Percentiles rank a stretch among this genome's conserved stretches.
phyloP scores from a whole-genome alignment of 2,888 invertebrate genomes.

The Mantis religiosa region DNA sequence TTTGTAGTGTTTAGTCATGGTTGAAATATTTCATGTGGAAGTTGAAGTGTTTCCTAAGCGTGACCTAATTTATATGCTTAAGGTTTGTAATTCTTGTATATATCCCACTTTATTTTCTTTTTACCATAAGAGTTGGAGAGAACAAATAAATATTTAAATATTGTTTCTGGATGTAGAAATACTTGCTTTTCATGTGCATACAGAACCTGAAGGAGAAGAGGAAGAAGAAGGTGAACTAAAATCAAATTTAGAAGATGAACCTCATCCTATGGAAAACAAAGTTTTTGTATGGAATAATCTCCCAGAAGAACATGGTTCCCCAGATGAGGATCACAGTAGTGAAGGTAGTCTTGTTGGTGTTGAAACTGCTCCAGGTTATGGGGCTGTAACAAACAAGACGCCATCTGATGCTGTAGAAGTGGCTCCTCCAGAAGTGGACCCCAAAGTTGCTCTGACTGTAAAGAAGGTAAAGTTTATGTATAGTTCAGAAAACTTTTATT shows the following conservation, averaged over 20 bases:
- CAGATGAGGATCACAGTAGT: conserved; percentile 41
- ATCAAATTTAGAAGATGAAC: conserved; percentile 32
- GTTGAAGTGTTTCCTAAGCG: too few relatives aligned
- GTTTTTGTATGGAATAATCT: conserved; percentile 80
- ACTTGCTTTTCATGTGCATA: neutral
- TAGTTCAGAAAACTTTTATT: neutral
- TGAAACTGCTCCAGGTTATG: conserved; percentile 51
- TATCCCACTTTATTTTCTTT: too few relatives aligned
- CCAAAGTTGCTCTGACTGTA: conserved; percentile 1
- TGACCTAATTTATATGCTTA: too few relatives aligned
- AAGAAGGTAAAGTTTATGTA: conserved; percentile 4
- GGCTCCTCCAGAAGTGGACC: neutral
- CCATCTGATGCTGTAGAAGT: neutral
- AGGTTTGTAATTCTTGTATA: too few relatives aligned
- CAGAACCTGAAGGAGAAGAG: conserved; percentile 32
- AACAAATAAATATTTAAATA: too few relatives aligned
- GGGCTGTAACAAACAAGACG: conserved; percentile 39
- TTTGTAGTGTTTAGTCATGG: too few relatives aligned
- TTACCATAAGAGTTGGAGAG: too few relatives aligned
- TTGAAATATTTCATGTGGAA: too few relatives aligned
- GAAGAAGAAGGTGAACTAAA: conserved; percentile 33
- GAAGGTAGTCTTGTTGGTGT: conserved; percentile 47
- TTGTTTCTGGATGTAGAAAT: too few relatives aligned
- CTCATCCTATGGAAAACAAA: conserved; percentile 75
- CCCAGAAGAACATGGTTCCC: conserved; percentile 48